phyloP scores from a whole-genome alignment of 1,140 invertebrate genomes.

The Tetramorium alpestre region DNA sequence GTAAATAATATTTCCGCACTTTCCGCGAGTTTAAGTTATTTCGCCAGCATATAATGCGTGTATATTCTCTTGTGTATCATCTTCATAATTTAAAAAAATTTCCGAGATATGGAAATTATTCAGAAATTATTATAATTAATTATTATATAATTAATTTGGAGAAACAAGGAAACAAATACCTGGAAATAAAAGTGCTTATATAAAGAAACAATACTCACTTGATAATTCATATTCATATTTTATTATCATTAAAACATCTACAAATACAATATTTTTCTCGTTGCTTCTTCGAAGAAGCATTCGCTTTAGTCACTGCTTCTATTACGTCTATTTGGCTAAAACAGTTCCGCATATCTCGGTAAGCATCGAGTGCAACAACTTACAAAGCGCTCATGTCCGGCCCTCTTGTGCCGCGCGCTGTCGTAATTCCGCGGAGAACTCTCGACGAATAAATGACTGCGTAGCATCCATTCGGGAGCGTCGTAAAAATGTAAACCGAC shows the following conservation, averaged over 20 bases:
- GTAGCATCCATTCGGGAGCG: conserved; percentile 46
- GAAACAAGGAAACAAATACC: background rate
- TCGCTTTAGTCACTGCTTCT: background rate
- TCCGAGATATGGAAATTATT: background rate
- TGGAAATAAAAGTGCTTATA: background rate
- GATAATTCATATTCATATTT: conserved; percentile 4
- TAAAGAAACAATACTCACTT: background rate
- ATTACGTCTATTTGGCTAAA: background rate
- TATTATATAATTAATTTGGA: background rate
- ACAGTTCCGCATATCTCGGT: background rate
- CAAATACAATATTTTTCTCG: background rate
- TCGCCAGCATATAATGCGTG: conserved; percentile 27
- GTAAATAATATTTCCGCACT: conserved; percentile 70
- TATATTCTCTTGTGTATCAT: background rate
- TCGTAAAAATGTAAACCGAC: conserved; percentile 79
- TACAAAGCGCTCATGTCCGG: background rate
- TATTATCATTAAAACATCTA: background rate
- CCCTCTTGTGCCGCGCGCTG: background rate
- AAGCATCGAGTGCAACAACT: background rate
- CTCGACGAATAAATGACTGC: conserved; percentile 60
- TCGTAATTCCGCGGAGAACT: conserved; percentile 46
- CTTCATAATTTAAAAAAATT: conserved; percentile 5
- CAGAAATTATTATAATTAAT: background rate
- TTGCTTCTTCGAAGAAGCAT: background rate
- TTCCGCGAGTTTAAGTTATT: conserved; percentile 65